Evolutionary conservation across 2,113 vertebrate species (phyloP), one percentile per base, ranked within the genome.

Genomic region (Cranoglanis bouderius): DNA sequence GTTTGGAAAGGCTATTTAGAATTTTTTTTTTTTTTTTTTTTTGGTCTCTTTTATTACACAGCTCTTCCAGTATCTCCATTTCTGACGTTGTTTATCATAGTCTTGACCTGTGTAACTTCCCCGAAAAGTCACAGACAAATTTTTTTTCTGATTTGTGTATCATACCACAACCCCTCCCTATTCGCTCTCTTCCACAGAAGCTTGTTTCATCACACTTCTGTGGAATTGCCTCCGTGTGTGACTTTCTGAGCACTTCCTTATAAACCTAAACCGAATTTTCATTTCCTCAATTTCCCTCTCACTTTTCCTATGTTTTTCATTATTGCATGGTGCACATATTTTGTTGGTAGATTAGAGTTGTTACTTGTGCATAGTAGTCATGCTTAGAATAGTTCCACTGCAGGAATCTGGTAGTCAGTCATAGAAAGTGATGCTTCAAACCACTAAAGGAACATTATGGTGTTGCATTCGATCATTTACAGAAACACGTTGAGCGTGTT

Each of bases 141-240:
- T 26, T 75, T 2, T 26, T 29, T 77, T 43, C 35, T 72, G 46
- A 29, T 70, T 86, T 61, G 21, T 67, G n/a, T 55, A 29, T 55
- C 19, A 70, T 53, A 40, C 32, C 77, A 26, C 59, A 53, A 4
- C 78, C 61, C 78, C 78, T 70, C 86, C 55, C 59, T 77, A 0
- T n/a, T 63, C 67, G 2, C 43, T 83, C 29, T 40, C 38, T 89
- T 82, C 59, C 29, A 59, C n/a, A 74, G 51, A 89, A 89, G n/a
- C 46, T 35, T 12, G 53, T 86, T 86, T 78, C 72, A 10, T 59
- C 85, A 85, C 70, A 61, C 85, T 61, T 59, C 84, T 29, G 74
- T 70, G n/a, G 46, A 72, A 74, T 72, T 38, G 35, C 84, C 6
- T 85, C 18, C 35, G 13, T 85, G 49, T 85, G 49, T 74, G 84